Evolutionary conservation across 2,113 vertebrate genomes (phyloP), one percentile per base, ranked within the genome.

Genomic region (Taxidea taxus): DNA sequence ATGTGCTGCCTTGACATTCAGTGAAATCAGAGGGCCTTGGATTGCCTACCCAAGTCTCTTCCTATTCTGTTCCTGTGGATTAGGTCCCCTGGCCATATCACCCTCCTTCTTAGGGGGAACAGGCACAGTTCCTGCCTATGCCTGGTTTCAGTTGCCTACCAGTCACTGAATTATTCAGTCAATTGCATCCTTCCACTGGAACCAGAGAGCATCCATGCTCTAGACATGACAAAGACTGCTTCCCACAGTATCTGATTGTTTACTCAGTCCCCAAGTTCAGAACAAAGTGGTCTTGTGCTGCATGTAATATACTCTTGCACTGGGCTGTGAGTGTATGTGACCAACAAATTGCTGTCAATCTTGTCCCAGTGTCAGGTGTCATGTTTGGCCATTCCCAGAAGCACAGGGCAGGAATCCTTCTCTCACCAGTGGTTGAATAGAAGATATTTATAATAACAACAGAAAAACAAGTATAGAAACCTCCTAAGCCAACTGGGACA

Each of bases 251-350:
- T 2, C 16, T 4, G 8, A 3, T 29, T 68, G 1, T 58, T 60
- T 5, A 8, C 1, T 21, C 9, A 51, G 47, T 12, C 29, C 44
- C 56, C 16, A 72, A 31, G 8, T 23, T 27, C 84, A 84, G 10
- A n/a, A 37, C 31, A 10, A 0, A 20, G 18, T 20, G 13, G 34
- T 7, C 21, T 25, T 7, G 1, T 20, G 3, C 1, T n/a, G 6
- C 4, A 15, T 1, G 6, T 16, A 42, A 21, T 15, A 34, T 9
- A 27, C 29, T 29, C 0, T 9, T 44, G 16, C 3, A 27, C 2
- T 10, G 37, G 60, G 1, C 37, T 70, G 5, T 31, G 68, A 56
- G 77, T 23, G 7, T 25, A 5, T 12, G 25, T 68, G 39, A 87
- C 34, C 49, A 23, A 58, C 23, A 34, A 34, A 34, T 51, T 18